Conservation (phyloP, 2,888 invertebrate genomes). For the Metopia argyrocephala region DNA sequence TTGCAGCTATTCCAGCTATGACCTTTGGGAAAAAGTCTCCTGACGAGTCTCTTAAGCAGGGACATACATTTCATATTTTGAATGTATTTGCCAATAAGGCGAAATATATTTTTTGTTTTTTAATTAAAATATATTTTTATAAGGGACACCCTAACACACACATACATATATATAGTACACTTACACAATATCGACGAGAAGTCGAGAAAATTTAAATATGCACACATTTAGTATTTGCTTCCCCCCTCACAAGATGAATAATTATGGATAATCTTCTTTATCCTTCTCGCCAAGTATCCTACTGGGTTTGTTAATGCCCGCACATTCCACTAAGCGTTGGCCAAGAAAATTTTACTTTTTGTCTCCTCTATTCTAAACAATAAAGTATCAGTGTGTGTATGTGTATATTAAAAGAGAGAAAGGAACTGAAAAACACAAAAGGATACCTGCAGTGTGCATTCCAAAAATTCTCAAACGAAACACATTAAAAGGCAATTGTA, state of each 20-base stretch:
- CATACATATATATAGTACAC: too few relatives aligned
- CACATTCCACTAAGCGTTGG: conserved; percentile 66
- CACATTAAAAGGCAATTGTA: conserved; percentile 57
- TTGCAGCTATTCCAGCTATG: too few relatives aligned
- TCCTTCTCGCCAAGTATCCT: conserved; percentile 73
- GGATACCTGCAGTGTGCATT: conserved; percentile 75
- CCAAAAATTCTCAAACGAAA: conserved; percentile 71
- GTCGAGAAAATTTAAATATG: conserved; percentile 29
- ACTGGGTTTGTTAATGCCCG: conserved; percentile 77
- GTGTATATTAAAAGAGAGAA: neutral
- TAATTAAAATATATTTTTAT: too few relatives aligned
- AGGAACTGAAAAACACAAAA: conserved; percentile 35
- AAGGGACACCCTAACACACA: too few relatives aligned
- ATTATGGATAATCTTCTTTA: conserved; percentile 77
- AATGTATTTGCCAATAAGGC: too few relatives aligned
- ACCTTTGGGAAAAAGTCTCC: too few relatives aligned
- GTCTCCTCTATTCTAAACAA: too few relatives aligned
- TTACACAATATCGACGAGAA: too few relatives aligned
- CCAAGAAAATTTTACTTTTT: conserved; percentile 20
- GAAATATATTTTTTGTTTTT: too few relatives aligned
- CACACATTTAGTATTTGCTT: neutral
- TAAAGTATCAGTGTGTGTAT: neutral
- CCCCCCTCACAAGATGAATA: conserved; percentile 77
- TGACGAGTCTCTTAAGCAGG: conserved; percentile 29
- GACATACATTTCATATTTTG: too few relatives aligned